A percentile compares a stretch with the other conserved stretches of the same genome.
Evolutionary conservation across 2,113 vertebrate genomes (phyloP).

Genomic region (Brachyistius frenatus): DNA sequence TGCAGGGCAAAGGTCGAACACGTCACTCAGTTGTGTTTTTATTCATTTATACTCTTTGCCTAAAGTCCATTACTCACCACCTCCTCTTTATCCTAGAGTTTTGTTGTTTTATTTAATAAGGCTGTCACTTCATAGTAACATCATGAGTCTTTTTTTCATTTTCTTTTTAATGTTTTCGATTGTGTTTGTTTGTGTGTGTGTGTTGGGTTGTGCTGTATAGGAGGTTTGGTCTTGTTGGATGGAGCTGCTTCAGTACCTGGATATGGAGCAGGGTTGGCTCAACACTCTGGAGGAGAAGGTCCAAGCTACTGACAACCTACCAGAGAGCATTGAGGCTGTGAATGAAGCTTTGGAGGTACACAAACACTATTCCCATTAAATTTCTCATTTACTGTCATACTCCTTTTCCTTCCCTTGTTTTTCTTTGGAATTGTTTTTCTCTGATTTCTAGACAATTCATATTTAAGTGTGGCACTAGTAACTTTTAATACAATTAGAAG

Average conservation of each 20-base stretch:
- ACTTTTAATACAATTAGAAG: too few relatives aligned
- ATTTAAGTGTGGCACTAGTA: too few relatives aligned
- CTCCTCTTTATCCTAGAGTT: background rate
- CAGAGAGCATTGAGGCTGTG: constrained; percentile 87
- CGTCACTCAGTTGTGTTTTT: constrained; percentile 12
- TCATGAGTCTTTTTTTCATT: background rate
- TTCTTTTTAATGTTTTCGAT: background rate
- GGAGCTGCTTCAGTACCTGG: constrained; percentile 95
- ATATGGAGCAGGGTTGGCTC: constrained; percentile 93
- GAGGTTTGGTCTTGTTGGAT: constrained; percentile 99
- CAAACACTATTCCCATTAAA: background rate
- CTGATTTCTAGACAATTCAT: background rate
- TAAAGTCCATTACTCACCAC: constrained; percentile 37
- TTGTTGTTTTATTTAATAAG: background rate
- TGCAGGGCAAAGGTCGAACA: constrained; percentile 45
- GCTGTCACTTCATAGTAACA: constrained; percentile 5
- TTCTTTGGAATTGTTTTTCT: background rate
- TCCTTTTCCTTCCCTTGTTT: background rate
- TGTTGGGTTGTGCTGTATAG: constrained; percentile 71
- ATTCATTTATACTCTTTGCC: constrained; percentile 30
- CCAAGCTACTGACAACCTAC: constrained; percentile 85
- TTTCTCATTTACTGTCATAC: background rate
- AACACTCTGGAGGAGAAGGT: constrained; percentile 90
- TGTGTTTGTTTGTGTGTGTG: background rate
- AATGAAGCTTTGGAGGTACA: constrained; percentile 92